Conservation (phyloP, 2,113 vertebrate genomes). For the Mus musculus region GRCm39 chr4:98203501-98204000, state of each 20-base stretch:
- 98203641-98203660: not conserved
- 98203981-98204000: not conserved
- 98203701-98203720: not conserved
- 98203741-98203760: not conserved
- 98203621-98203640: not conserved
- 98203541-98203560: not conserved
- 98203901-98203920: not conserved
- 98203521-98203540: not conserved
- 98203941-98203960: not conserved
- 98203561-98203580: not conserved
- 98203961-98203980: not conserved
- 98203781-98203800: not conserved
- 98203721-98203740: not conserved
- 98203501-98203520: constrained; percentile 14
- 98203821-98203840: not conserved
- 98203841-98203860: not conserved
- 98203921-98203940: not conserved
- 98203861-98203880: not conserved
- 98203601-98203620: not conserved
- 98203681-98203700: not conserved
- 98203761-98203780: not conserved
- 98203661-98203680: not conserved
- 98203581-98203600: not conserved
- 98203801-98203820: not conserved
- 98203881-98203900: not conserved